phyloP scores from a whole-genome alignment of 2,888 invertebrate genomes.

The Mylabris sibirica region DNA sequence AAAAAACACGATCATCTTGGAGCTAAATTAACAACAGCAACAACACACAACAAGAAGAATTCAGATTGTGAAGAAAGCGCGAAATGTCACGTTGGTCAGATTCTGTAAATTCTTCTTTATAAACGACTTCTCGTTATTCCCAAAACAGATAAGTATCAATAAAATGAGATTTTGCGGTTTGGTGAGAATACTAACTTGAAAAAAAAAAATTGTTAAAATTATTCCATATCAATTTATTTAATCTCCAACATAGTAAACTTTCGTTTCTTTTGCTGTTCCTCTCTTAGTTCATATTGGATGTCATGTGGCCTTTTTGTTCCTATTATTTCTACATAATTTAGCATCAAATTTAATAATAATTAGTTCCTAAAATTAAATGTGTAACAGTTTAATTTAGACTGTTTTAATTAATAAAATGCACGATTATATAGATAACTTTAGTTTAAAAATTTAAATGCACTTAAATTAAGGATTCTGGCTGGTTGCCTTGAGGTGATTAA shows the following conservation, averaged over 20 bases:
- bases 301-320: not conserved
- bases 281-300: not conserved
- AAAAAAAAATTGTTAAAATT: not conserved
- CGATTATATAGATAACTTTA: not conserved
- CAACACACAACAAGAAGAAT: not conserved
- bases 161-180: not conserved
- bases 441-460: not conserved
- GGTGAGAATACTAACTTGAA: not conserved
- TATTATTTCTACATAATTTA: not conserved
- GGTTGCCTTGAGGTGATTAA: conserved; percentile 4
- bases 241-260: too few species aligned
- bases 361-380: not conserved
- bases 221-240: not conserved
- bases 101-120: not conserved
- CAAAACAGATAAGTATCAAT: not conserved
- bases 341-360: not conserved
- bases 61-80: not conserved
- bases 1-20: not conserved
- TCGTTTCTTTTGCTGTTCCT: not conserved
- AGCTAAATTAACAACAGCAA: not conserved
- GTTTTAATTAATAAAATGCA: not conserved
- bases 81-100: conserved; percentile 8
- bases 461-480: not conserved
- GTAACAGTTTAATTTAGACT: not conserved
- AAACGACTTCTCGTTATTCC: not conserved